Evolutionary conservation across 2,113 vertebrate genomes (phyloP).

Genomic region (Eublepharis macularius): DNA sequence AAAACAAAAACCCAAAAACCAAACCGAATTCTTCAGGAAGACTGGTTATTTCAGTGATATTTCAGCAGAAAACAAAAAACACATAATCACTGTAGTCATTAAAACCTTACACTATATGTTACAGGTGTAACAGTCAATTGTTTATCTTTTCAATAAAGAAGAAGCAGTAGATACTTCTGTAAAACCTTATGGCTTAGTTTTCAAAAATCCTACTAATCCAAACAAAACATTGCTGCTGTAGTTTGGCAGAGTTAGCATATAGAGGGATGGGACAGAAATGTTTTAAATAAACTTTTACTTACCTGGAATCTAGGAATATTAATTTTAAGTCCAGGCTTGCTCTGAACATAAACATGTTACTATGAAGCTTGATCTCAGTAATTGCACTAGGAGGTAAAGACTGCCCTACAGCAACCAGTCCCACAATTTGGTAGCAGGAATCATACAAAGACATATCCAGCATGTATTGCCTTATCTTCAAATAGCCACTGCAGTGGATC

Average conservation of each 20-base stretch:
- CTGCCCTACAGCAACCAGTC: constrained; percentile 92
- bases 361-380: constrained; percentile 94
- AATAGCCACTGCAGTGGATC: constrained; percentile 94
- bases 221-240: neutral
- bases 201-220: neutral
- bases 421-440: constrained; percentile 90
- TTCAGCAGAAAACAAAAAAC: neutral
- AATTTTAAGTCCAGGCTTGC: constrained; percentile 93
- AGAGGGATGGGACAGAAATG: neutral
- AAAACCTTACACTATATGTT: neutral
- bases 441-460: constrained; percentile 89
- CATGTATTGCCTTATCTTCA: constrained; percentile 91
- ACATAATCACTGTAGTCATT: neutral
- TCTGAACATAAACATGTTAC: constrained; percentile 97
- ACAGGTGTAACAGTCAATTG: neutral
- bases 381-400: constrained; percentile 91
- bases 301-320: constrained; percentile 95
- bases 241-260: neutral
- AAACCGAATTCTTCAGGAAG: neutral
- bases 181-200: neutral
- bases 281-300: constrained; percentile 43
- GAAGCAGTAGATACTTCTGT: neutral
- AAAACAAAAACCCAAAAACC: neutral
- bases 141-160: neutral
- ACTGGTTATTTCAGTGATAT: neutral